Percentiles rank a stretch among this genome's conserved stretches.
These are phyloP conservation scores for Microplitis manilae DNA, from an alignment of 2,888 invertebrate genomes.

Conservation along the genomic window DNA sequence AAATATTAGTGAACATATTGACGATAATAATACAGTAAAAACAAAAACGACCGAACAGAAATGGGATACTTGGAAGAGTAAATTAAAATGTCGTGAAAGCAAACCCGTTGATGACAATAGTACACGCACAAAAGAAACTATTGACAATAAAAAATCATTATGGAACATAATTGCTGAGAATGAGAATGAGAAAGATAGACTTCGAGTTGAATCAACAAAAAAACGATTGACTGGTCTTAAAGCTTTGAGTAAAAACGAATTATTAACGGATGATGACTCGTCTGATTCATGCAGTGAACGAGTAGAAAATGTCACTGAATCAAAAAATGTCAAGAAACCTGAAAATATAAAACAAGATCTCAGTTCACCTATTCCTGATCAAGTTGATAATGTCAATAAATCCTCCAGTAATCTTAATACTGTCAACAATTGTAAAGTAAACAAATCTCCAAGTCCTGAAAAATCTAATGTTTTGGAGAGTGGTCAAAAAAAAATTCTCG, in stretches of 20 bases:
- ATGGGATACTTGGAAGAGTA: neutral
- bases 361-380: neutral
- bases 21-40: no score
- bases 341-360: neutral
- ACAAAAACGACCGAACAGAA: no score
- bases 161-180: conserved; percentile 49
- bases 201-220: neutral
- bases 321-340: neutral
- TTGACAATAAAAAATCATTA: conserved; percentile 37
- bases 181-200: conserved; percentile 33
- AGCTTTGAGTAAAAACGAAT: neutral
- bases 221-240: conserved; percentile 4
- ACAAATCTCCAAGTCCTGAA: conserved; percentile 14
- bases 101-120: conserved; percentile 31
- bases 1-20: no score
- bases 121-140: conserved; percentile 29
- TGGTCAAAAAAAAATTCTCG: conserved; percentile 46
- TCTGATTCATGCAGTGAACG: neutral
- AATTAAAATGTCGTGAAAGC: conserved; percentile 17
- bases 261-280: neutral
- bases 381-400: neutral
- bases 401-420: neutral
- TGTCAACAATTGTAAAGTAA: neutral
- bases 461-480: conserved; percentile 12
- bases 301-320: neutral